Evolutionary conservation across 2,113 vertebrate genomes (phyloP).

Genomic region (Ctenodactylus gundi): DNA sequence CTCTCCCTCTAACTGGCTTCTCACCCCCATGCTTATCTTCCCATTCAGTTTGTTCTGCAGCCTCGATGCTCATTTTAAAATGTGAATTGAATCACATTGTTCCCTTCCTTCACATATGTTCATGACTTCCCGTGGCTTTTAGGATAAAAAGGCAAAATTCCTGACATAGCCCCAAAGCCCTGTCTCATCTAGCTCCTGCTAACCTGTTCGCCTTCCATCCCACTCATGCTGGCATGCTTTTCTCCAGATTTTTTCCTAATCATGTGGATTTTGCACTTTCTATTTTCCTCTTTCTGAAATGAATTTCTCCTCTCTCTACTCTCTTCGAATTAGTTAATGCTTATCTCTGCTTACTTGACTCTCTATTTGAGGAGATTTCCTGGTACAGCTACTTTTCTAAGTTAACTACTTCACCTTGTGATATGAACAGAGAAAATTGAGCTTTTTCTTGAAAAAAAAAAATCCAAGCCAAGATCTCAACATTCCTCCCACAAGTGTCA

Average conservation of each 20-base stretch:
- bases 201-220: too few relatives aligned
- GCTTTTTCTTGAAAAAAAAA: not conserved
- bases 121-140: not conserved
- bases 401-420: not conserved
- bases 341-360: not conserved
- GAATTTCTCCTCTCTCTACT: not conserved
- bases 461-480: not conserved
- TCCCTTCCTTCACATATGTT: not conserved
- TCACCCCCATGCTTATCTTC: not conserved
- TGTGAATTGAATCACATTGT: not conserved
- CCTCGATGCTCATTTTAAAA: not conserved
- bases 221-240: not conserved
- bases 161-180: not conserved
- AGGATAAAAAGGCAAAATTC: not conserved
- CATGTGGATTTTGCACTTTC: not conserved
- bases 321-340: not conserved
- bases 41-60: not conserved
- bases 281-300: not conserved
- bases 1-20: not conserved
- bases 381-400: not conserved
- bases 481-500: rapidly evolving
- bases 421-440: not conserved
- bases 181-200: not conserved
- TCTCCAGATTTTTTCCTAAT: not conserved
- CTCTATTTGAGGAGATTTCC: not conserved